Evolutionary conservation across 2,888 invertebrate species (phyloP), one percentile per base, ranked within the genome.

Genomic region (Tetragnatha montana): DNA sequence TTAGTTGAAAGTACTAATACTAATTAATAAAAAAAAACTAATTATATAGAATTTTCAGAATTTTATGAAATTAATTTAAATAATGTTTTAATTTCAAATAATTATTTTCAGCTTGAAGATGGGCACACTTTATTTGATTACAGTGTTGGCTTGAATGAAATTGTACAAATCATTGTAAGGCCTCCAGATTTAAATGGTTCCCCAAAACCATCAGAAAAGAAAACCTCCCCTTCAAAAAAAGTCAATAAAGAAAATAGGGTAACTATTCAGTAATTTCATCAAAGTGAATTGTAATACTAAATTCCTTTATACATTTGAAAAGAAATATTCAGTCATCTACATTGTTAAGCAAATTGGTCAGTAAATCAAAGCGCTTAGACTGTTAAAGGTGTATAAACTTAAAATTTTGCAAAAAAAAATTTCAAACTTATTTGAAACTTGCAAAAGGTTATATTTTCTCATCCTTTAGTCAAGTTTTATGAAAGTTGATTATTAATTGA

Each of bases 121-220:
- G 96, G 95, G 0, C 96, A 96, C 92, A 95, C 95, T 85, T 94
- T 97, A 91, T 95, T 96, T 93, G 96, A 97, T 93, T 97, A 97
- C 93, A 95, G 95, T 92, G 95, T 97, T 17, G 95, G 96, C 90
- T 93, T 96, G 14, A 96, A 96, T 93, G 96, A 96, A 93, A 96
- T 96, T 21, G 95, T 97, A 78, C 96, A 96, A 92, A 94, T 96
- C 35, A 95, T 96, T 94, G 94, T 95, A 21, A 94, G 93, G 90
- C 91, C 92, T n/a, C 60, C 71, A 19, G 81, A 85, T 74, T 0
- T 21, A 6, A 50, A 49, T 70, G 35, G 21, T 10, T 68, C 51
- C 1, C 6, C 68, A 69, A 21, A 50, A 70, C 12, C 75, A 47
- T 14, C 81, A 21, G 91, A 88, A 47, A 50, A 51, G 21, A 78